phyloP scores from a whole-genome alignment of 92 coral and sea anemone species.

The Palythoa grandis region DNA sequence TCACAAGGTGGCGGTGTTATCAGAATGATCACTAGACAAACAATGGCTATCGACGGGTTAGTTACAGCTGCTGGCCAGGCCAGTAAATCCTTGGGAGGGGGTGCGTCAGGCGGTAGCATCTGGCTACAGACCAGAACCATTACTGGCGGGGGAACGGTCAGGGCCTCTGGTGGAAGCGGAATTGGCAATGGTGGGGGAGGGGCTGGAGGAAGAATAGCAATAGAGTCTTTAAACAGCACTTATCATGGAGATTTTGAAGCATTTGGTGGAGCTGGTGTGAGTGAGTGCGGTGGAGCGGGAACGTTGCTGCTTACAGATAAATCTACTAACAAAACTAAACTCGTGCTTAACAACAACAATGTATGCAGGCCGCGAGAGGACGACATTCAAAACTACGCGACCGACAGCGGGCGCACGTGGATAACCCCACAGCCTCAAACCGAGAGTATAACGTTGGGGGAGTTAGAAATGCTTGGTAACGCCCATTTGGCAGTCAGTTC shows the following conservation, averaged over 20 bases:
- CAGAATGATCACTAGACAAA: constrained; percentile 44
- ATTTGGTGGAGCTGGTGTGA: constrained; percentile 64
- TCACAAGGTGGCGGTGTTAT: constrained; percentile 67
- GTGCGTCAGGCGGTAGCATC: constrained; percentile 73
- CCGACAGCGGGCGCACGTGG: constrained; percentile 74
- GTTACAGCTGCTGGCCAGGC: constrained; percentile 57
- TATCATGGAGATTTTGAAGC: constrained; percentile 60
- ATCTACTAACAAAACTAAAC: constrained; percentile 42
- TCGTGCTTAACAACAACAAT: constrained; percentile 62
- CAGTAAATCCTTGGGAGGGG: constrained; percentile 49
- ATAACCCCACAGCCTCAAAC: constrained; percentile 49
- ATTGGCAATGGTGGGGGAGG: constrained; percentile 71
- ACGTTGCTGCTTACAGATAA: constrained; percentile 51
- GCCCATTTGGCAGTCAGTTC: constrained; percentile 61
- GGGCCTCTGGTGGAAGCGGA: constrained; percentile 72
- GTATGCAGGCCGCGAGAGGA: constrained; percentile 60
- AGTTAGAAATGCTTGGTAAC: constrained; percentile 67
- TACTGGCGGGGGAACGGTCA: constrained; percentile 61
- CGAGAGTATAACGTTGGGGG: constrained; percentile 43
- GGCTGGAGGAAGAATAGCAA: constrained; percentile 72
- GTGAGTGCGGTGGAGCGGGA: constrained; percentile 67
- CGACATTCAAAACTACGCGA: constrained; percentile 51
- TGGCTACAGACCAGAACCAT: constrained; percentile 57
- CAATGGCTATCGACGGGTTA: constrained; percentile 59
- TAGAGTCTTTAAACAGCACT: constrained; percentile 55